Conservation (phyloP, 2,888 invertebrate genomes). For the Invenusta paracnida region DNA sequence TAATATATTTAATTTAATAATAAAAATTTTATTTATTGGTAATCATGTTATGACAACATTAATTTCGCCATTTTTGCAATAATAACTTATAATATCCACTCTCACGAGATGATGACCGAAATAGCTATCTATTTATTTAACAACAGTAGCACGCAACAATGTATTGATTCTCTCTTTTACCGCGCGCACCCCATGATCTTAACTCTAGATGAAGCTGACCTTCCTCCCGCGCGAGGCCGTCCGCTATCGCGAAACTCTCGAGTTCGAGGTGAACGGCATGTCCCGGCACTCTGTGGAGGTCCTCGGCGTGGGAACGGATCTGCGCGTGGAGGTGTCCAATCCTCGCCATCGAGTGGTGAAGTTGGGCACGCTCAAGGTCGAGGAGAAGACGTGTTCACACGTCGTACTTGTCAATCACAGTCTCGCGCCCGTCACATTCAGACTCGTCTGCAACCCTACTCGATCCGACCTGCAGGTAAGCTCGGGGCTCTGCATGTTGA, state of each 20-base stretch:
- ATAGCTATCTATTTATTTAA: too few species aligned
- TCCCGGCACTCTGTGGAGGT: slow-evolving; percentile 56
- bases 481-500: slow-evolving; percentile 51
- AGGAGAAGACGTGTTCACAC: slow-evolving; percentile 52
- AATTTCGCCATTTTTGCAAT: too few species aligned
- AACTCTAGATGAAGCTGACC: slow-evolving; percentile 52
- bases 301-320: slow-evolving; percentile 56
- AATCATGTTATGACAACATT: too few species aligned
- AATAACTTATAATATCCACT: too few species aligned
- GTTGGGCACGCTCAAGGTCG: slow-evolving; percentile 56
- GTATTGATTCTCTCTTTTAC: too few species aligned
- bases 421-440: slow-evolving; percentile 56
- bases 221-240: slow-evolving; percentile 44
- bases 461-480: slow-evolving; percentile 52
- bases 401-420: slow-evolving; percentile 59
- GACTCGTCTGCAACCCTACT: slow-evolving; percentile 55
- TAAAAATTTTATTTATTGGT: too few species aligned
- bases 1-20: too few species aligned
- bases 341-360: slow-evolving; percentile 56
- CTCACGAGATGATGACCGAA: too few species aligned
- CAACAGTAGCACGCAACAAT: too few species aligned
- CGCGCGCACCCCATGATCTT: too few species aligned
- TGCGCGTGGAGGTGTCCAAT: slow-evolving; percentile 59
- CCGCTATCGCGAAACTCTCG: slow-evolving; percentile 51
- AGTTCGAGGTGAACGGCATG: slow-evolving; percentile 60